Evolutionary conservation across 2,113 vertebrate genomes (phyloP).

Genomic region (Hyla sarda): DNA sequence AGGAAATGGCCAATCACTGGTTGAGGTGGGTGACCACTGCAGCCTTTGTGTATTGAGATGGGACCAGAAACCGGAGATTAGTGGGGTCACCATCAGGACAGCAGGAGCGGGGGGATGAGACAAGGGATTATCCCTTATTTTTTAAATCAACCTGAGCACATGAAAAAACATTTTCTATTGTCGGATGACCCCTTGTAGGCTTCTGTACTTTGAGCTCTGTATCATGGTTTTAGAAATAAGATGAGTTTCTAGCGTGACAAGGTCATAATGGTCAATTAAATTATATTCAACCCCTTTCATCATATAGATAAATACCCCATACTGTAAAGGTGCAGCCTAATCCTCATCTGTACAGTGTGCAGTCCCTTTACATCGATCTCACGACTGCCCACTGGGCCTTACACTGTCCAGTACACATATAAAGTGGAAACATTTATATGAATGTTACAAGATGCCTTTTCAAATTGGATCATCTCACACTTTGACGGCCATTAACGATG

Average conservation of each 20-base stretch:
- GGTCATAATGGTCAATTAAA: not conserved
- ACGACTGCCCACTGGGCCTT: not conserved
- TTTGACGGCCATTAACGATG: conserved; percentile 5
- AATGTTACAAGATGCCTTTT: not conserved
- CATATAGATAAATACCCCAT: not conserved
- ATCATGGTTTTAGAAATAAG: too few relatives aligned
- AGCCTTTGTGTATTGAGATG: too few relatives aligned
- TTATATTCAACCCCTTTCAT: not conserved
- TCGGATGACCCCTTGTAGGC: too few relatives aligned
- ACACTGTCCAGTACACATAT: not conserved
- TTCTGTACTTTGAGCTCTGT: too few relatives aligned
- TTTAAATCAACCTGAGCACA: too few relatives aligned
- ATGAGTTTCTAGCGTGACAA: not conserved
- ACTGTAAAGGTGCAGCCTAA: not conserved
- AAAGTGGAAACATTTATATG: not conserved
- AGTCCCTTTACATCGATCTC: not conserved
- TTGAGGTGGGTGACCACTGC: too few relatives aligned
- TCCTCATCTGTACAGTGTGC: not conserved
- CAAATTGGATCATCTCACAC: not conserved
- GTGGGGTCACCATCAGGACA: too few relatives aligned
- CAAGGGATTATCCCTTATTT: too few relatives aligned
- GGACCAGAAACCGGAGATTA: too few relatives aligned
- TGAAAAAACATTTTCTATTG: too few relatives aligned
- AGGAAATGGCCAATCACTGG: too few relatives aligned
- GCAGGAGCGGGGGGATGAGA: too few relatives aligned